phyloP scores from a whole-genome alignment of 2,797 vertebrate genomes.

The Todus mexicanus region DNA sequence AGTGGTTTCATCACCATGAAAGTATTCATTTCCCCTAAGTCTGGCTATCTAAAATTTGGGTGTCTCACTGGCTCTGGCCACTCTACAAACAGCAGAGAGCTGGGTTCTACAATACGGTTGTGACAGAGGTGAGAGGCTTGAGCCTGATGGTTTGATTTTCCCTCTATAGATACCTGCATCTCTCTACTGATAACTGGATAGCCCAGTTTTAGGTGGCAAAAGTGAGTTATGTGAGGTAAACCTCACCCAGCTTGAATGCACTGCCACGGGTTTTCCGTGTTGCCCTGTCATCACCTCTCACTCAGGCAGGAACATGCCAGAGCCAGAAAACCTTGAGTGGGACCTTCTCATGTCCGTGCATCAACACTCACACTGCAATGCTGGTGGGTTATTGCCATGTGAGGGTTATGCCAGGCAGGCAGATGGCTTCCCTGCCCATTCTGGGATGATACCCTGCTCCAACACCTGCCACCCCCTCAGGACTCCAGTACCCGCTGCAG shows the following conservation, averaged over 20 bases:
- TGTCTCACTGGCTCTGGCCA: neutral
- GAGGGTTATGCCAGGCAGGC: neutral
- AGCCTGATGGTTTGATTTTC: neutral
- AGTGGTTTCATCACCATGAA: neutral
- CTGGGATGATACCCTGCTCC: neutral
- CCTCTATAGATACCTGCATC: neutral
- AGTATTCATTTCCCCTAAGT: neutral
- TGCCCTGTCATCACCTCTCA: neutral
- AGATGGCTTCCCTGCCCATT: neutral
- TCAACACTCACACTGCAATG: neutral
- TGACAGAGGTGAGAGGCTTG: neutral
- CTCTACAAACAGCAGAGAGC: neutral
- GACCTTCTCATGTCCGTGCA: neutral
- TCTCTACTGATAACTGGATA: neutral
- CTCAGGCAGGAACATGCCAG: neutral
- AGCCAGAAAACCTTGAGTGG: neutral
- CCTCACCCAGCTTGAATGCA: neutral
- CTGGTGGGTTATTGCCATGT: neutral
- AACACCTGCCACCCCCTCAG: neutral
- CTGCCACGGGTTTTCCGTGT: neutral
- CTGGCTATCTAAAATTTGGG: accelerated
- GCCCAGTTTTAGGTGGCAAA: neutral
- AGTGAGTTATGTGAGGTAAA: neutral
- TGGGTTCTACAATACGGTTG: neutral
- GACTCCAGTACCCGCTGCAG: neutral